These are phyloP conservation scores for Chromoteleia sp. DNA, from an alignment of 2,888 invertebrate species.

Conservation along the genomic window DNA sequence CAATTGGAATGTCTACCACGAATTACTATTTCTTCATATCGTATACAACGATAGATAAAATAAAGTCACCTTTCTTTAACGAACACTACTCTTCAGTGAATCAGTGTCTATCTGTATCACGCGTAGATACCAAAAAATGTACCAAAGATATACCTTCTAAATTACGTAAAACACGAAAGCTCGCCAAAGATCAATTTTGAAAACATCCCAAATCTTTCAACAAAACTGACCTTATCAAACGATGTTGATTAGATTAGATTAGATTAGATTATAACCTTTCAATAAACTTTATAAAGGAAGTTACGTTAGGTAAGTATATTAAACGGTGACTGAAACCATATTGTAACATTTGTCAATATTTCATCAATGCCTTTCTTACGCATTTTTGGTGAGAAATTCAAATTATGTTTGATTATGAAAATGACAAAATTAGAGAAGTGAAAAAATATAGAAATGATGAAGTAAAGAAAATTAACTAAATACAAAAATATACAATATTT, in stretches of 20 bases:
- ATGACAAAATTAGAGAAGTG: no score
- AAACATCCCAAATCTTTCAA: slow-evolving; percentile 41
- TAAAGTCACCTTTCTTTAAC: neutral
- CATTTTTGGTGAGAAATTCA: no score
- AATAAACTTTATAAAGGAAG: slow-evolving; percentile 26
- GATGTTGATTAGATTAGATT: slow-evolving; percentile 32
- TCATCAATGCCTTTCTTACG: no score
- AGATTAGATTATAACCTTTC: slow-evolving; percentile 46
- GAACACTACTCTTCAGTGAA: neutral
- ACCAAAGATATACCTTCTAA: slow-evolving; percentile 8
- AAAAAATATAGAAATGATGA: no score
- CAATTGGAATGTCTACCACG: no score
- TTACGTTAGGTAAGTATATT: slow-evolving; percentile 49
- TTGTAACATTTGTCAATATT: no score
- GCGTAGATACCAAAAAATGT: slow-evolving; percentile 16
- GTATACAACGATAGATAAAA: slow-evolving; percentile 1
- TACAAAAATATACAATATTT: no score
- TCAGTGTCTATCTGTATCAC: neutral
- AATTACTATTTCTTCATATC: no score
- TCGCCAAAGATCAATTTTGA: slow-evolving; percentile 13
- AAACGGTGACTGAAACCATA: no score
- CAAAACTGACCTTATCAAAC: slow-evolving; percentile 57
- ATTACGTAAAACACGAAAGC: neutral
- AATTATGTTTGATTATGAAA: no score
- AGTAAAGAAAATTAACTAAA: no score